A percentile compares a stretch with the other conserved stretches of the same genome.
These are phyloP conservation scores for Chiloscyllium punctatum DNA, from an alignment of 2,797 vertebrate genomes.

Conservation along the genomic window DNA sequence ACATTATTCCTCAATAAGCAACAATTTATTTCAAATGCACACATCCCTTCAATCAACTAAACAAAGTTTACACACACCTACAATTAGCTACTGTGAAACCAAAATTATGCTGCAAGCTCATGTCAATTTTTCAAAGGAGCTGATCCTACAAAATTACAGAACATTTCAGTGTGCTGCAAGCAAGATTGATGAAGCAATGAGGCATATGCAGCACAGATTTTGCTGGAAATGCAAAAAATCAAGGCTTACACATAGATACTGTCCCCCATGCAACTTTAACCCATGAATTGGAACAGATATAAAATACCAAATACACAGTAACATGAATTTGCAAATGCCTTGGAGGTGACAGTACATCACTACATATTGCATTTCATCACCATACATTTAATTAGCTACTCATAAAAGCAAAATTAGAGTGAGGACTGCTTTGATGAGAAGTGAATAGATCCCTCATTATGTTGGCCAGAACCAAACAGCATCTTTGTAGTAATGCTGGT, in stretches of 20 bases:
- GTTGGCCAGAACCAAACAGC: not conserved
- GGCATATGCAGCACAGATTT: not conserved
- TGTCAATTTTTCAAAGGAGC: not conserved
- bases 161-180: not conserved
- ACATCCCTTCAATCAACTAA: not conserved
- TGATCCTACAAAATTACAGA: not conserved
- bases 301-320: not conserved
- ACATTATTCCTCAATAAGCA: not conserved
- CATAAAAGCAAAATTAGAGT: not conserved
- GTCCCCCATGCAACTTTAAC: conserved; percentile 7
- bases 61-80: not conserved
- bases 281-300: not conserved
- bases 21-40: not conserved
- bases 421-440: not conserved
- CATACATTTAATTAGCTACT: not conserved
- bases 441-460: not conserved
- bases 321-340: not conserved
- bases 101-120: not conserved
- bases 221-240: not conserved
- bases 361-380: not conserved
- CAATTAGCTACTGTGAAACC: no score
- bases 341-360: not conserved
- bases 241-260: not conserved
- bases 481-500: not conserved
- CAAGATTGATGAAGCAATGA: not conserved